These are phyloP conservation scores for Rafetus swinhoei DNA, from an alignment of 2,113 vertebrate genomes.

Conservation along the genomic window DNA sequence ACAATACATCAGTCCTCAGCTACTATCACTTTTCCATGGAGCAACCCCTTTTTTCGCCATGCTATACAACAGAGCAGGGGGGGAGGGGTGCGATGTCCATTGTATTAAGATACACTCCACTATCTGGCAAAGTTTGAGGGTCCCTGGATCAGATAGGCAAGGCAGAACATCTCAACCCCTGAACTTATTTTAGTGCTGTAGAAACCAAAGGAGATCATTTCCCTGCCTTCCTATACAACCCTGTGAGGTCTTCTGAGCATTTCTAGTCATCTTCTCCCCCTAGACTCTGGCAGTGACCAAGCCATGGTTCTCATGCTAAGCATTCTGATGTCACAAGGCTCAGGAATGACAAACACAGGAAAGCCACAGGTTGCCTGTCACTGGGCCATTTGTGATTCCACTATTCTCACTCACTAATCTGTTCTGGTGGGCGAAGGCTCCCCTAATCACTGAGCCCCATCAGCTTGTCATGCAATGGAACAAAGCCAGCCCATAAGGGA, in stretches of 20 bases:
- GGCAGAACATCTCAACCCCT: not conserved
- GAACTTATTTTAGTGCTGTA: not conserved
- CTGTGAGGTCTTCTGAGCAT: not conserved
- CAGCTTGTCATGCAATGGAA: rapidly evolving
- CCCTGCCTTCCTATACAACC: not conserved
- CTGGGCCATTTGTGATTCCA: not conserved
- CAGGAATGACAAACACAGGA: not conserved
- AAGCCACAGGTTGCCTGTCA: not conserved
- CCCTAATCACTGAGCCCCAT: not conserved
- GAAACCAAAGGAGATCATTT: not conserved
- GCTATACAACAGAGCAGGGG: not conserved
- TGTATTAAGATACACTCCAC: not conserved
- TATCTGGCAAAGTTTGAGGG: not conserved
- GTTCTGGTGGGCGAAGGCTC: not conserved
- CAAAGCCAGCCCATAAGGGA: not conserved
- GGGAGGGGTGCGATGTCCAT: not conserved
- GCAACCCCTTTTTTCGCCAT: not conserved
- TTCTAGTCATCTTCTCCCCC: not conserved
- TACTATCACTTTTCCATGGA: not conserved
- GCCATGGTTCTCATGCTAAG: not conserved
- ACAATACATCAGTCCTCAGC: not conserved
- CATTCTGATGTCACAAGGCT: not conserved
- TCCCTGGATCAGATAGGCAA: not conserved
- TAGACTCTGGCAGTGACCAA: not conserved
- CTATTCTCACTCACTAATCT: not conserved